These are phyloP conservation scores for Brachymystax lenok DNA, from an alignment of 2,797 vertebrate species.

Conservation along the genomic window DNA sequence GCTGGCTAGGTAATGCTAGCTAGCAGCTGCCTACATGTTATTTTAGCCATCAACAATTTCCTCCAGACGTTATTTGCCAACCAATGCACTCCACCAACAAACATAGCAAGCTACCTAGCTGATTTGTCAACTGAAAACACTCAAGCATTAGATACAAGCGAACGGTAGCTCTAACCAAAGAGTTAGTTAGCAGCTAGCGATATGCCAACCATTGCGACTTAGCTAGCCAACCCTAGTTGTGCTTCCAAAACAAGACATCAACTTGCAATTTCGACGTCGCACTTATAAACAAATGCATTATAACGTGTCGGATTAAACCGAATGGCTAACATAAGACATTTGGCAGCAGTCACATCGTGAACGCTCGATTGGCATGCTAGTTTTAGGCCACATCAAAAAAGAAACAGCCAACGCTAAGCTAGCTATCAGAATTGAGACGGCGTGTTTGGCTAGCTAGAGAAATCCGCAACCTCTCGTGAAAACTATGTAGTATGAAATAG, in stretches of 20 bases:
- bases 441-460: background rate
- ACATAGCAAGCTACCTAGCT: conserved; percentile 53
- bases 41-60: conserved; percentile 3
- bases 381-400: background rate
- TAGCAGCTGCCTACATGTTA: conserved; percentile 8
- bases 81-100: background rate
- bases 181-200: background rate
- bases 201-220: background rate
- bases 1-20: conserved; percentile 50
- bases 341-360: background rate
- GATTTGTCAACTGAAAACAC: conserved; percentile 52
- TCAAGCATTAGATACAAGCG: conserved; percentile 25
- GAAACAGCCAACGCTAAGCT: background rate
- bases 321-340: background rate
- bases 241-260: background rate
- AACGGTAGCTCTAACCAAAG: background rate
- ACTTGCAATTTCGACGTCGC: background rate
- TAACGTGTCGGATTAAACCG: background rate
- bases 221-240: background rate
- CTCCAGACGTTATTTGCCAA: background rate
- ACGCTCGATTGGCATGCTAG: background rate
- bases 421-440: background rate
- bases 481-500: conserved; percentile 3
- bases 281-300: background rate
- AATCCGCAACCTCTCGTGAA: background rate